Percentiles rank a stretch among this genome's conserved stretches.
These are phyloP conservation scores for Hydroisotoma schaefferi DNA, from an alignment of 2,888 invertebrate species.

Conservation along the genomic window DNA sequence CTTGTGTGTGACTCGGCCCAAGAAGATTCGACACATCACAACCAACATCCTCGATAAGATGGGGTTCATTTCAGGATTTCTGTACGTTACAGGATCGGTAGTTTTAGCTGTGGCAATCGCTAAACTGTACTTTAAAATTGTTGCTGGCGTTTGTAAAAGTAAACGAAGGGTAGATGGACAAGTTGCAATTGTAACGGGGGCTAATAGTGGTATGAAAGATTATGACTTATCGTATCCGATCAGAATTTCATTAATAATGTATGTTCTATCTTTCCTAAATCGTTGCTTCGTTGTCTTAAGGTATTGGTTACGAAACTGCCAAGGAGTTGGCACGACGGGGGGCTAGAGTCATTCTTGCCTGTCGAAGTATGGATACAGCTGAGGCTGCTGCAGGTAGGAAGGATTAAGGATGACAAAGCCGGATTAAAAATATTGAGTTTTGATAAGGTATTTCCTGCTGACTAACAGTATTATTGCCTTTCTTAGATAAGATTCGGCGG, in stretches of 20 bases:
- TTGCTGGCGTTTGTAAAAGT: slow-evolving; percentile 50
- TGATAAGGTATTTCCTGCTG: no score
- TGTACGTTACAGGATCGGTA: slow-evolving; percentile 19
- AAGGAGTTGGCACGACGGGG: slow-evolving; percentile 50
- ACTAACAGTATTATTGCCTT: no score
- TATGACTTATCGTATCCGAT: not conserved
- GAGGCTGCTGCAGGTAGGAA: slow-evolving; percentile 45
- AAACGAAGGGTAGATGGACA: slow-evolving; percentile 50
- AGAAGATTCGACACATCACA: not conserved
- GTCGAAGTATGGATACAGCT: slow-evolving; percentile 49
- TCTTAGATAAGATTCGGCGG: slow-evolving; percentile 34
- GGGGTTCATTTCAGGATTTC: slow-evolving; percentile 25
- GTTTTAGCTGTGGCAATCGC: slow-evolving; percentile 22
- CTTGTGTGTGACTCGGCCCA: no score
- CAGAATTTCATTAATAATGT: not conserved
- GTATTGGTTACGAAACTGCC: slow-evolving; percentile 52
- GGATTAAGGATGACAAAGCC: not conserved
- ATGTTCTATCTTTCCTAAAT: not conserved
- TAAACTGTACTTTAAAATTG: slow-evolving; percentile 46
- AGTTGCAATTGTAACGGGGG: slow-evolving; percentile 52
- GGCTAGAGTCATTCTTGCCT: slow-evolving; percentile 51
- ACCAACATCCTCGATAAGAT: no score
- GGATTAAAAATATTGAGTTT: not conserved
- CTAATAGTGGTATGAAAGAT: slow-evolving; percentile 50
- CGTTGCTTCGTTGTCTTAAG: slow-evolving; percentile 27